Evolutionary conservation across 2,113 vertebrate species (phyloP).

Genomic region (Pelecanus crispus): DNA sequence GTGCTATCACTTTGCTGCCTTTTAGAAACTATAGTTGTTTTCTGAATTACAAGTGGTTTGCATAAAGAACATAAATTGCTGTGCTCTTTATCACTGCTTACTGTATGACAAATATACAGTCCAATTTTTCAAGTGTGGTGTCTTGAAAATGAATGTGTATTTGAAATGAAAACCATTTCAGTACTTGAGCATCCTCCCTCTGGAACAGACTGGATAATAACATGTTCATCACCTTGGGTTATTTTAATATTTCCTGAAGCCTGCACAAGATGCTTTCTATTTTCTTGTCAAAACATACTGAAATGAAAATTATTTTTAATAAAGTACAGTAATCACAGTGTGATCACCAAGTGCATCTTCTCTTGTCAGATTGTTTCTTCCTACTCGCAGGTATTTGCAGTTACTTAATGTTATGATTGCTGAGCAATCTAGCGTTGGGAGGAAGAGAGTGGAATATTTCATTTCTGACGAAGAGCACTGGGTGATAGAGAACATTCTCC

Average conservation of each 20-base stretch:
- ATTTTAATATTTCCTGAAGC: conserved; percentile 53
- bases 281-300: conserved; percentile 58
- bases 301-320: conserved; percentile 67
- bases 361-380: conserved; percentile 35
- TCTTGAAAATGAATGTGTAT: conserved; percentile 27
- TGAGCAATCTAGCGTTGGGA: not conserved
- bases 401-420: conserved; percentile 14
- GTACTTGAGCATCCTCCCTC: conserved; percentile 27
- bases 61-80: conserved; percentile 39
- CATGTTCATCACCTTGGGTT: conserved; percentile 43
- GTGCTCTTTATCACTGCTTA: conserved; percentile 42
- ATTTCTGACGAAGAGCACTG: not conserved
- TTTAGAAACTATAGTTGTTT: conserved; percentile 42
- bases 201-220: conserved; percentile 50
- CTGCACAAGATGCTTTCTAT: conserved; percentile 50
- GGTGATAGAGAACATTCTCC: not conserved
- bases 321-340: conserved; percentile 38
- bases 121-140: conserved; percentile 35
- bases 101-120: conserved; percentile 11
- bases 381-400: not conserved
- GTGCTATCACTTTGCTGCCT: conserved; percentile 24
- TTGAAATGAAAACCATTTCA: conserved; percentile 59
- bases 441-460: conserved; percentile 2
- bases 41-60: conserved; percentile 41
- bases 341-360: conserved; percentile 20